A percentile compares a stretch with the other conserved stretches of the same genome.
Conservation (phyloP, 1,140 invertebrate genomes). For the Orius insidiosus region DNA sequence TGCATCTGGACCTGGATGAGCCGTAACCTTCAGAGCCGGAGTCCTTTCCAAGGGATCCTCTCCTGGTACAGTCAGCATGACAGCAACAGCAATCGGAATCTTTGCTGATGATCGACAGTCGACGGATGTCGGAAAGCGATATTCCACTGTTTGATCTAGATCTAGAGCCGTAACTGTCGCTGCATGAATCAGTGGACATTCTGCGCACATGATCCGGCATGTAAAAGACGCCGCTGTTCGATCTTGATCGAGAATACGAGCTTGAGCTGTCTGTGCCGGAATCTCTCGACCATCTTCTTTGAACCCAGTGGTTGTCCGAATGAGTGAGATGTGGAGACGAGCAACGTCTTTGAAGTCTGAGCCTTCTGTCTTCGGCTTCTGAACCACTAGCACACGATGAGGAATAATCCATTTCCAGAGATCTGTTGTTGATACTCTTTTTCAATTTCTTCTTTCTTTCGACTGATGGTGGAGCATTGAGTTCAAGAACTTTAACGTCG, state of each 20-base stretch:
- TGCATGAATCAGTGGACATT: constrained; percentile 29
- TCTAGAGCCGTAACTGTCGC: constrained; percentile 27
- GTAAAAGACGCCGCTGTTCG: constrained; percentile 30
- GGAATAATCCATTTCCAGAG: constrained; percentile 25
- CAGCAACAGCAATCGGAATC: constrained; percentile 21
- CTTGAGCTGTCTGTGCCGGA: constrained; percentile 38
- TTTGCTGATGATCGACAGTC: constrained; percentile 23
- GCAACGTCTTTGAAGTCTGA: constrained; percentile 29
- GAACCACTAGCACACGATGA: constrained; percentile 49
- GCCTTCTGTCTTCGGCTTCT: constrained; percentile 39
- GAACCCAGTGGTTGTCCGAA: constrained; percentile 36
- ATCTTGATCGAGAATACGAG: constrained; percentile 34
- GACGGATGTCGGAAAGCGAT: constrained; percentile 23
- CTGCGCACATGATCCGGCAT: constrained; percentile 25
- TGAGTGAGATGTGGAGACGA: constrained; percentile 33
- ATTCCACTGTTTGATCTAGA: constrained; percentile 28
- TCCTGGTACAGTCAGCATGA: constrained; percentile 25
- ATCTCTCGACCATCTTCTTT: constrained; percentile 35
- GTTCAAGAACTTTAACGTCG: constrained; percentile 21
- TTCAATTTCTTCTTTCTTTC: constrained; percentile 28
- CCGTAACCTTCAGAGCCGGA: constrained; percentile 27
- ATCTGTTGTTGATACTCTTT: constrained; percentile 21
- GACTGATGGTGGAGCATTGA: constrained; percentile 25
- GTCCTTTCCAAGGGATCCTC: constrained; percentile 18
- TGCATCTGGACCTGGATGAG: constrained; percentile 31